Evolutionary conservation across 2,888 invertebrate species (phyloP), one percentile per base, ranked within the genome.

Genomic region (Morpho deidamia): DNA sequence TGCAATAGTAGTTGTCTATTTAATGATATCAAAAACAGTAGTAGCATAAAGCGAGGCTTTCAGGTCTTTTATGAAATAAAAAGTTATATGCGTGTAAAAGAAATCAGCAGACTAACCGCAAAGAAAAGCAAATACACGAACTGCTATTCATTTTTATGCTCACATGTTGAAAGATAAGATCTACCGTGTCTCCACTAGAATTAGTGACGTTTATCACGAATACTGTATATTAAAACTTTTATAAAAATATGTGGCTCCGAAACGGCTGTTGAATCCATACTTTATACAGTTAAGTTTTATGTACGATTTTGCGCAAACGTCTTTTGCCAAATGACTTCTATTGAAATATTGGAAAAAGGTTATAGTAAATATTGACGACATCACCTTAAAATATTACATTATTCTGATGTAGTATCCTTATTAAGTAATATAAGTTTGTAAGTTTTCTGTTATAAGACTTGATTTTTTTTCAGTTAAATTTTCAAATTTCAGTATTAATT

Each of bases 1-100:
- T 23, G 23, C 23, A 37, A 38, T 32, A 44, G 41, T 34, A 48
- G 33, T 37, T 43, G 48, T 10, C 44, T 47, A 51, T 51, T 44
- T 49, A 48, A 56, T 38, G 40, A 44, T n/a, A 44, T 51, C 40
- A 43, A 53, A 12, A 51, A 56, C 37, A 43, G 45, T 50, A 48
- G 56, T 44, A 46, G 60, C 41, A 38, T 37, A 42, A 55, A 58
- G 23, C 34, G 42, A 54, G 45, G 56, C 50, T 50, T 47, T 52
- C 42, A 58, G 53, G 55, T 52, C 53, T 51, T 55, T 45, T 45
- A 53, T 52, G 46, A 49, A 53, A 51, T 58, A 51, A 50, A 51
- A 57, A 77, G 77, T 76, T 71, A 68, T 70, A 71, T 78, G 75
- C 83, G 84, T 81, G 74, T 76, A 71, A 77, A 77, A 71, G 82